These are phyloP conservation scores for Callipepla californica DNA, from an alignment of 2,113 vertebrate genomes.

Conservation along the genomic window DNA sequence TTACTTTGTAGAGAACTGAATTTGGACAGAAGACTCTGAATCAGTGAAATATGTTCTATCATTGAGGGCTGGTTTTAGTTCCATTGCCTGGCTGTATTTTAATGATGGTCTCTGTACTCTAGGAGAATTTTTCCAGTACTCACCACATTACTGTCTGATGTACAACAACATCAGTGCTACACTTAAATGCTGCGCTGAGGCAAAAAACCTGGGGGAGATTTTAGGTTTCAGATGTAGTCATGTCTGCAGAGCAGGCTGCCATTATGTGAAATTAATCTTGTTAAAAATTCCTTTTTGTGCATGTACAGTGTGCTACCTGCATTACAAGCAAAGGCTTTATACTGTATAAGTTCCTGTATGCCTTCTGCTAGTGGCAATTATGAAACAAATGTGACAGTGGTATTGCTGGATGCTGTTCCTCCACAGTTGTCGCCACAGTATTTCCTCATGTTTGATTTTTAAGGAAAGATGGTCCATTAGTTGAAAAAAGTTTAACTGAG, in stretches of 20 bases:
- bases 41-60: neutral
- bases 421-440: neutral
- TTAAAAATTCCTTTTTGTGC: neutral
- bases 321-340: neutral
- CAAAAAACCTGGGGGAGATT: neutral
- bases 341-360: neutral
- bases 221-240: neutral
- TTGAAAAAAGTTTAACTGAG: neutral
- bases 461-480: neutral
- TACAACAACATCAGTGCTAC: neutral
- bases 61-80: neutral
- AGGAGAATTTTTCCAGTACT: neutral
- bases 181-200: neutral
- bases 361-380: neutral
- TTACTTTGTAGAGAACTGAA: neutral
- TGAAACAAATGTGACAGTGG: neutral
- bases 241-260: neutral
- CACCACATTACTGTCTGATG: neutral
- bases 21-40: neutral
- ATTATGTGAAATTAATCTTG: neutral
- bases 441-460: neutral
- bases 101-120: neutral
- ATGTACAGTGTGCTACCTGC: neutral
- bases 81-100: neutral
- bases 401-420: neutral